Evolutionary conservation across 2,113 vertebrate species (phyloP), one percentile per base, ranked within the genome.

Genomic region (Phrynosoma blainvillii): DNA sequence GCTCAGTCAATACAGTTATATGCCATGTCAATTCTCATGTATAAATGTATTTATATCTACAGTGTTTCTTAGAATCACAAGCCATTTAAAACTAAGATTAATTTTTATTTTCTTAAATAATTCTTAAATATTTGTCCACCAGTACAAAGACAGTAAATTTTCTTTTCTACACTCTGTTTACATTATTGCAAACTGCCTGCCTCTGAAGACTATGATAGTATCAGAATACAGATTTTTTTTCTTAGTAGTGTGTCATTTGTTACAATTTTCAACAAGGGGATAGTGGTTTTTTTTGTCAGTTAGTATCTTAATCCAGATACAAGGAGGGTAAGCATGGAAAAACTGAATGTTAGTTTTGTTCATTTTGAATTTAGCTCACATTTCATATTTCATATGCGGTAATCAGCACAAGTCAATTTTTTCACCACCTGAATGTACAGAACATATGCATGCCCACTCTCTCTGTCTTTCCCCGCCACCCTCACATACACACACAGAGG

Each of bases 41-140:
- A 81, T 62, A 4, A 12, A 18, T 0, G 0, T 40, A 73, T 8
- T 59, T 18, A 75, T 0, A 30, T 27, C 36, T 40, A 54, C 4
- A 25, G 20, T 21, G 77, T 89, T 91, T 5, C 84, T 65, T 0
- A 4, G 74, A 91, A 91, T 87, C 36, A 47, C 70, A 82, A 36
- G 78, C 54, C 90, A 84, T 92, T 94, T 87, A 93, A 88, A 84
- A 71, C 70, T 56, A 84, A 85, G 75, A 85, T 30, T 40, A 94
- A 88, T 59, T 89, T 92, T 91, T 94, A 89, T 88, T 62, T 16
- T 71, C 7, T 47, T 87, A 93, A 47, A 47, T 47, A 6, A 47
- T n/a, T n/a, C 59, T 18, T 62, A 87, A 91, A 59, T 25, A 92
- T 89, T 84, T 76, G 56, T 85, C 91, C 90, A 91, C 89, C 87